Percentiles rank a stretch among this genome's conserved stretches.
phyloP scores from a whole-genome alignment of 2,888 invertebrate species.

The Odontothrips loti region DNA sequence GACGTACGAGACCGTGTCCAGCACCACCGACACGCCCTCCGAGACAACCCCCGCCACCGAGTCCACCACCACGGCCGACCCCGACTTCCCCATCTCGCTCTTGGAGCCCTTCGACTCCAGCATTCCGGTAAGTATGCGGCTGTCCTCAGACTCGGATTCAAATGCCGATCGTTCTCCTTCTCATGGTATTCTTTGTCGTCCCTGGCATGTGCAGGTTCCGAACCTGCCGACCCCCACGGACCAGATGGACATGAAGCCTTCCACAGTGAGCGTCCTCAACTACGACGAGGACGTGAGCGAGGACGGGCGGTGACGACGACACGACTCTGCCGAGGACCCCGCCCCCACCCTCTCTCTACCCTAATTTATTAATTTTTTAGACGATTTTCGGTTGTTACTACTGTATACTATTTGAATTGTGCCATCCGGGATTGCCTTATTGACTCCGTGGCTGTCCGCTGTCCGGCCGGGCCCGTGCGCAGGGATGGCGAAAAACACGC shows the following conservation, averaged over 20 bases:
- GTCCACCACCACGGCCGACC: too few relatives aligned
- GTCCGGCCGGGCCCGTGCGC: too few relatives aligned
- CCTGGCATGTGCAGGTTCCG: background rate
- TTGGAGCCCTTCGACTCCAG: background rate
- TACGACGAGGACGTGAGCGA: background rate
- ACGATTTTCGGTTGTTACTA: background rate
- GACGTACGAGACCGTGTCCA: background rate
- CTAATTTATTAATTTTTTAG: background rate
- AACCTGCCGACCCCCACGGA: conserved; percentile 3
- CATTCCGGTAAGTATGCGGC: background rate
- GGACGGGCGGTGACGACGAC: background rate
- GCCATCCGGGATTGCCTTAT: too few relatives aligned
- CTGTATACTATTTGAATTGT: background rate
- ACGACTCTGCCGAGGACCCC: too few relatives aligned
- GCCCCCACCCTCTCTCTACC: too few relatives aligned
- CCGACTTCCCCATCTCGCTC: background rate
- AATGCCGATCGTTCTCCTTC: background rate
- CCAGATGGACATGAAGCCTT: background rate
- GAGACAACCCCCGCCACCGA: background rate
- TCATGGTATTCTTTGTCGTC: background rate
- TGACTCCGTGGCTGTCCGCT: too few relatives aligned
- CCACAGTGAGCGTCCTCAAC: background rate
- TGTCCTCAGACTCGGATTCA: too few relatives aligned
- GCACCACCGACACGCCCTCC: background rate
- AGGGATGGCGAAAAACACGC: too few relatives aligned